Base-by-base conservation (phyloP, 2,797 vertebrate species). In the Aphelocoma californica region DNA sequence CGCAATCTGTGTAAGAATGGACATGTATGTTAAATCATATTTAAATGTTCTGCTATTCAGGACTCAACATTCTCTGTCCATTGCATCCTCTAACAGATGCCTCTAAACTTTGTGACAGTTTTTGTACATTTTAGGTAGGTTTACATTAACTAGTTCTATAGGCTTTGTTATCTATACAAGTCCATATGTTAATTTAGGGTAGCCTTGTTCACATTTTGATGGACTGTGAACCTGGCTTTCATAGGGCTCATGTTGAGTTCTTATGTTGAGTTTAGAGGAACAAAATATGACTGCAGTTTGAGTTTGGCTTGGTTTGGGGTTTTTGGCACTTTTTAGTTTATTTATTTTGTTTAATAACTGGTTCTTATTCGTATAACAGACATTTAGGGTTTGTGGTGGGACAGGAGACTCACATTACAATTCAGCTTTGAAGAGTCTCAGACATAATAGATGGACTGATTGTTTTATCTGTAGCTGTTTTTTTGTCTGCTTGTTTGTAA, bases 341-440 rank as follows among this genome's bases (percentile, higher is more conserved):
- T 74, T 93, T 84, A 24, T 66, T 93, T 90, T 85, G 4, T 32
- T 87, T 70, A 56, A 70, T 64, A 73, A 29, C 20, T 44, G 2
- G 0, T 14, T 80, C 77, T 82, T 50, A 67, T 69, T 79, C 36
- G 36, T 58, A 26, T n/a, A 56, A 50, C 18, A 93, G 56, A 29
- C 11, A 77, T 80, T 61, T 50, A 66, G 19, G 11, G 44, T 73
- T 90, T 83, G 25, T 62, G 48, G 64, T 69, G 51, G 36, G 56
- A 54, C 13, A 60, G 56, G 7, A 88, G 15, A 54, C 44, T 73
- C 5, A 9, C 4, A 65, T 60, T 42, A 29, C 71, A 60, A 64
- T 56, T 90, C 24, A 74, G 7, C 40, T 83, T 90, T 91, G 86
- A 93, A 64, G 60, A 81, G 38, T 78, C 36, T 71, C 50, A 95